A percentile compares a stretch with the other conserved stretches of the same genome.
phyloP scores from a whole-genome alignment of 2,888 invertebrate genomes.

The Sisyra nigra region DNA sequence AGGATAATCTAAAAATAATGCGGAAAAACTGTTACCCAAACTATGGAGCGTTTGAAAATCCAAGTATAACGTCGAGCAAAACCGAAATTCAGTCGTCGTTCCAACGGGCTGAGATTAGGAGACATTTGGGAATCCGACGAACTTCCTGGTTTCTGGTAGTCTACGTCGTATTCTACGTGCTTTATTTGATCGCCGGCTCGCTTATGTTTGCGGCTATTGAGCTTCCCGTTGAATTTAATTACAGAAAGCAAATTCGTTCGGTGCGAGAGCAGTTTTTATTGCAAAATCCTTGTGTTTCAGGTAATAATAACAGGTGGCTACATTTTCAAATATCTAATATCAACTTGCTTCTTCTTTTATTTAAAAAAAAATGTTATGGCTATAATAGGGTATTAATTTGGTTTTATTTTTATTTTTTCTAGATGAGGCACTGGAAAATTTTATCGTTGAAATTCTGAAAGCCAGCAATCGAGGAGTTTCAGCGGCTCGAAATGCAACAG shows the following conservation, averaged over 20 bases:
- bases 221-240: conserved; percentile 39
- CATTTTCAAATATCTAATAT: no score
- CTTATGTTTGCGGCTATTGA: conserved; percentile 50
- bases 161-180: conserved; percentile 39
- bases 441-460: conserved; percentile 52
- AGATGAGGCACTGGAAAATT: conserved; percentile 58
- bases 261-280: conserved; percentile 37
- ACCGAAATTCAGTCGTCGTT: no score
- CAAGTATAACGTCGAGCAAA: no score
- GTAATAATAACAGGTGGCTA: conserved; percentile 24
- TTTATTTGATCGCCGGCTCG: conserved; percentile 49
- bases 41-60: no score
- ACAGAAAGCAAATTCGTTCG: conserved; percentile 31
- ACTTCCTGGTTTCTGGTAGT: conserved; percentile 34
- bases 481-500: conserved; percentile 55
- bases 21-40: no score
- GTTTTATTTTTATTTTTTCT: conserved; percentile 21
- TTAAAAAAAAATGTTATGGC: no score
- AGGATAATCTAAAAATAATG: no score
- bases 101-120: background rate
- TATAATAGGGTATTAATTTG: no score
- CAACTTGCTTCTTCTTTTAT: no score
- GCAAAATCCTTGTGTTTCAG: conserved; percentile 42
- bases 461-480: conserved; percentile 68
- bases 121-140: conserved; percentile 30